Evolutionary conservation across 2,797 vertebrate genomes (phyloP), one percentile per base, ranked within the genome.

Genomic region (Crax fasciolata): DNA sequence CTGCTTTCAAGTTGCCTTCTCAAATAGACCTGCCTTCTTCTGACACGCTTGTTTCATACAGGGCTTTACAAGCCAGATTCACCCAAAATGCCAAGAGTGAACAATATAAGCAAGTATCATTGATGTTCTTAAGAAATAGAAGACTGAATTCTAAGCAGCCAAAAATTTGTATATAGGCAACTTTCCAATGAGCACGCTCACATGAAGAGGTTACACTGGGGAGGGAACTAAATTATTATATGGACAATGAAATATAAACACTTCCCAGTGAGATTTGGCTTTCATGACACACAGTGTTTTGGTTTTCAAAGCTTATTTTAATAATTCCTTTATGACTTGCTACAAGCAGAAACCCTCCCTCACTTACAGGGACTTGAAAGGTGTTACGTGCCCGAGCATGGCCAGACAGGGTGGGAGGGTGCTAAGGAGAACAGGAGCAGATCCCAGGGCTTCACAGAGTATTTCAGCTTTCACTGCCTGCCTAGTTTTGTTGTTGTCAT

Each of bases 41-140:
- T 68, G 55, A 85, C 52, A 70, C 32, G 61, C n/a, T 75, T 63
- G 14, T 49, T 93, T 79, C 66, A 48, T 23, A 39, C 9, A 32
- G 41, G 48, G 68, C 78, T 91, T 89, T 71, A 59, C 35, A 32
- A 62, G 32, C 13, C 87, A 74, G 39, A 87, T 80, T 75, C 74
- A 87, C n/a, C 51, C 61, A 14, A 65, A 74, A 88, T 39, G 24
- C 32, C 75, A 58, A 55, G 43, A 68, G 11, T 30, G 41, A 80
- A 24, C 44, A 75, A 44, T 27, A 39, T 38, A 71, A 74, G 38
- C 35, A 72, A 70, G 19, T 57, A 58, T 46, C n/a, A 48, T 0
- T 48, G n/a, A 58, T 63, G 24, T 93, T 96, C 88, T 95, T 96
- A 92, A 96, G 96, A 96, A 96, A 94, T 23, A 62, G 94, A 94